phyloP scores from a whole-genome alignment of 2,113 vertebrate genomes.

The Salvelinus alpinus region DNA sequence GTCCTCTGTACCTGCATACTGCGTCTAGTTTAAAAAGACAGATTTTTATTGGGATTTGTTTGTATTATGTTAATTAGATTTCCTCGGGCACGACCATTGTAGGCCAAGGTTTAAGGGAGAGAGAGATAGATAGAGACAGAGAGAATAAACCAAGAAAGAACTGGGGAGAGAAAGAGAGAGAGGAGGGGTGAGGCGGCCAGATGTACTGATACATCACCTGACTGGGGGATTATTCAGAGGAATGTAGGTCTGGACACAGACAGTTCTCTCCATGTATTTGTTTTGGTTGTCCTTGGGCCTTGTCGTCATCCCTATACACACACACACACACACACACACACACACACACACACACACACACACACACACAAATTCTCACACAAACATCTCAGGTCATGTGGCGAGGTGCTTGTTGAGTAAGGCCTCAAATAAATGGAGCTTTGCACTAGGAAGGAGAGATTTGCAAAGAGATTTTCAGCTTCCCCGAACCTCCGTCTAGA shows the following conservation, averaged over 20 bases:
- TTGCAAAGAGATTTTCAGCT: too few relatives aligned
- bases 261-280: constrained; percentile 59
- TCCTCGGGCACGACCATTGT: too few relatives aligned
- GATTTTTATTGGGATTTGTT: too few relatives aligned
- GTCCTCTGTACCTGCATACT: too few relatives aligned
- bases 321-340: neutral
- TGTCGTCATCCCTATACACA: constrained; percentile 34
- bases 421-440: too few relatives aligned
- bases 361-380: too few relatives aligned
- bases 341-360: neutral
- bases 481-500: too few relatives aligned
- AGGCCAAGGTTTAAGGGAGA: neutral
- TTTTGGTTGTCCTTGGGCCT: constrained; percentile 43
- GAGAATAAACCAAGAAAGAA: neutral
- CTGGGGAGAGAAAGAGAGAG: neutral
- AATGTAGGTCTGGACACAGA: constrained; percentile 35
- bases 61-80: too few relatives aligned
- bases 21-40: too few relatives aligned
- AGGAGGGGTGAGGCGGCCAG: neutral
- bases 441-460: too few relatives aligned
- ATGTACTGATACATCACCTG: constrained; percentile 24
- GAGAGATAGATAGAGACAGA: neutral
- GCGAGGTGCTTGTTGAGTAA: too few relatives aligned
- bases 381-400: too few relatives aligned
- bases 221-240: constrained; percentile 55